These are phyloP conservation scores for Xenopus laevis DNA, from an alignment of 2,113 vertebrate species.

Conservation along the genomic window DNA sequence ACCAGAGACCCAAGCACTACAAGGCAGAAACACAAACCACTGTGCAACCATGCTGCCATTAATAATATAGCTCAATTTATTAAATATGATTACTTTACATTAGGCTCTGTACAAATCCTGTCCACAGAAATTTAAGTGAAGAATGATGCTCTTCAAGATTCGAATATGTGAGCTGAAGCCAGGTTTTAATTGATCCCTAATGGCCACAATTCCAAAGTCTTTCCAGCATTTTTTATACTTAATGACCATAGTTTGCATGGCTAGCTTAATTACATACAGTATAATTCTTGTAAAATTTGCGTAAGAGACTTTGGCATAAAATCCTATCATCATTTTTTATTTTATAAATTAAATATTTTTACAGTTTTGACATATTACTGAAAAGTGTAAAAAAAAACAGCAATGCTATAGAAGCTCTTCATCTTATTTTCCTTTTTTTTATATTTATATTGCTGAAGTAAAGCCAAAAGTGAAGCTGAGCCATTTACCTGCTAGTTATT, in stretches of 20 bases:
- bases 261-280: background rate
- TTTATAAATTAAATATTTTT: background rate
- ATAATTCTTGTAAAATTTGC: background rate
- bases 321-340: background rate
- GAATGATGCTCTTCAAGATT: background rate
- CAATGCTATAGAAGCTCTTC: background rate
- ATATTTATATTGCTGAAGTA: background rate
- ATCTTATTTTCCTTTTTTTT: background rate
- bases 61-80: too few relatives aligned
- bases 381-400: background rate
- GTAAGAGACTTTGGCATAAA: background rate
- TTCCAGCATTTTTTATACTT: background rate
- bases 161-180: background rate
- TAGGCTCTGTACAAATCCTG: too few relatives aligned
- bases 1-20: too few relatives aligned
- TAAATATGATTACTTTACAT: too few relatives aligned
- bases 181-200: background rate
- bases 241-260: background rate
- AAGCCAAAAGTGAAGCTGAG: background rate
- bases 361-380: background rate
- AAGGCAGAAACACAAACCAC: too few relatives aligned
- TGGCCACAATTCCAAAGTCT: background rate
- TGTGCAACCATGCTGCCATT: too few relatives aligned
- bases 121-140: background rate
- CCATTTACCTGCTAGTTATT: constrained; percentile 30